Evolutionary conservation across 2,113 vertebrate species (phyloP).

Genomic region (Promerops cafer): DNA sequence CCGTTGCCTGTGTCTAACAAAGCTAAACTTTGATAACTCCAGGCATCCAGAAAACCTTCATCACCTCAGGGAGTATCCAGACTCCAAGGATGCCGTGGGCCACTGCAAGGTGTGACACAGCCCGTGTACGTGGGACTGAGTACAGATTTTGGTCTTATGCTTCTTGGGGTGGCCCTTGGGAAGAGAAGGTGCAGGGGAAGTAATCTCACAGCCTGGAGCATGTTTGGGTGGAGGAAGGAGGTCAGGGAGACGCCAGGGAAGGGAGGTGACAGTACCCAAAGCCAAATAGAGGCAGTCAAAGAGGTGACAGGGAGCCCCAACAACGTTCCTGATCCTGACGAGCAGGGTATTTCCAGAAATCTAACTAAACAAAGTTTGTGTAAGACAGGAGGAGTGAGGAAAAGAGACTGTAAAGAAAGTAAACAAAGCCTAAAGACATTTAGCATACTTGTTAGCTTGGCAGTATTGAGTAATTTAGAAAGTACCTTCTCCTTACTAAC

Average conservation of each 20-base stretch:
- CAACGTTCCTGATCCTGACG: fast-evolving
- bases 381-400: neutral
- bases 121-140: neutral
- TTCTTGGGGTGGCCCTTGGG: neutral
- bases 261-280: neutral
- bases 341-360: neutral
- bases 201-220: neutral
- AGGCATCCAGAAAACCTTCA: neutral
- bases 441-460: neutral
- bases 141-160: neutral
- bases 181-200: neutral
- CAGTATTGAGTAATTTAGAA: neutral
- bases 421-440: neutral
- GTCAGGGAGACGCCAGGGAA: neutral
- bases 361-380: neutral
- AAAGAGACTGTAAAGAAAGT: neutral
- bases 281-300: fast-evolving
- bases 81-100: fast-evolving
- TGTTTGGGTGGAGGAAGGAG: neutral
- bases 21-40: neutral
- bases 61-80: neutral
- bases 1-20: neutral
- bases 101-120: neutral
- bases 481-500: neutral
- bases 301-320: neutral